Evolutionary conservation across 2,797 vertebrate species (phyloP).

Genomic region (Ctenopoma multispine): DNA sequence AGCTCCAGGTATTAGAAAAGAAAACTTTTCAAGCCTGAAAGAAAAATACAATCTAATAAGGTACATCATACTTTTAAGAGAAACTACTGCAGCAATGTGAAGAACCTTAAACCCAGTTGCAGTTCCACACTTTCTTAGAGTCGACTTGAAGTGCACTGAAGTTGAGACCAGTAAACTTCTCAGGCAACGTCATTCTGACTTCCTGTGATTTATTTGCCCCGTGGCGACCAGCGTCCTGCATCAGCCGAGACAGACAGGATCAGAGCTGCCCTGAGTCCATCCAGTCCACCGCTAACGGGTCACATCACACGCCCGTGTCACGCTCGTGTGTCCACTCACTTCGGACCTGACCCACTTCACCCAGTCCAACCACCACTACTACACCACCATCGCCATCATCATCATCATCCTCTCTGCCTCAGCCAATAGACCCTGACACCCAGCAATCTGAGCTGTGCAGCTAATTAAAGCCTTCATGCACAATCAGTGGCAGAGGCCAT

Average conservation of each 20-base stretch:
- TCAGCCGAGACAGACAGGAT: slow-evolving; percentile 62
- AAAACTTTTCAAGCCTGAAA: too few species aligned
- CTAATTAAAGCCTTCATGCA: slow-evolving; percentile 75
- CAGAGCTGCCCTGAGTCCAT: slow-evolving; percentile 49
- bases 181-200: slow-evolving; percentile 59
- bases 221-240: slow-evolving; percentile 61
- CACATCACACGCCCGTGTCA: slow-evolving; percentile 67
- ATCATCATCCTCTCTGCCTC: slow-evolving; percentile 35
- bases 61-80: too few species aligned
- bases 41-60: too few species aligned
- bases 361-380: slow-evolving; percentile 47
- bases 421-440: slow-evolving; percentile 69
- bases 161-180: slow-evolving; percentile 60
- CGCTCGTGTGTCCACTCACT: slow-evolving; percentile 70
- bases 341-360: slow-evolving; percentile 79
- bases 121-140: slow-evolving; percentile 6
- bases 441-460: slow-evolving; percentile 59
- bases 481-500: slow-evolving; percentile 55
- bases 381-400: slow-evolving; percentile 20
- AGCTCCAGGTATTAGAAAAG: background rate
- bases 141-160: slow-evolving; percentile 29
- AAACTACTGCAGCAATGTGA: too few species aligned
- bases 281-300: slow-evolving; percentile 65
- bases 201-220: slow-evolving; percentile 73
- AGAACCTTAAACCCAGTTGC: background rate